phyloP scores from a whole-genome alignment of 2,797 vertebrate species.

The Echeneis naucrates region DNA sequence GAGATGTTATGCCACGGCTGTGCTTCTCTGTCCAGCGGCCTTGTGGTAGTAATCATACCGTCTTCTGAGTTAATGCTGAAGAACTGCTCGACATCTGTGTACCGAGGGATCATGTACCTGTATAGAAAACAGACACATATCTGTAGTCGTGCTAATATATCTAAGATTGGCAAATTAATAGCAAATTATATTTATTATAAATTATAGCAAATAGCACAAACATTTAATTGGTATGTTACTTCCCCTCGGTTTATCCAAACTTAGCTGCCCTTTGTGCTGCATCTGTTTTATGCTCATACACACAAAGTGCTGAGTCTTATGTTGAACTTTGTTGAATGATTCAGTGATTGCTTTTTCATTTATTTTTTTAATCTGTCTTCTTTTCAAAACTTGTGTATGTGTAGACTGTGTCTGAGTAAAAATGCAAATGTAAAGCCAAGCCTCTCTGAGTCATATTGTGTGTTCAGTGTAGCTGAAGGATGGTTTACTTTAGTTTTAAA shows the following conservation, averaged over 20 bases:
- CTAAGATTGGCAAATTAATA: too few species aligned
- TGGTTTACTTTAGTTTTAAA: constrained; percentile 2
- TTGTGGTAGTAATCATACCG: constrained; percentile 93
- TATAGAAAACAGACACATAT: constrained; percentile 58
- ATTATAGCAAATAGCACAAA: too few species aligned
- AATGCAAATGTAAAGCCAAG: background rate
- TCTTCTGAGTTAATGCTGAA: constrained; percentile 93
- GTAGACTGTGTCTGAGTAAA: constrained; percentile 21
- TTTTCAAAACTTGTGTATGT: background rate
- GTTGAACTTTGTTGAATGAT: background rate
- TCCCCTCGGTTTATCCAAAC: too few species aligned
- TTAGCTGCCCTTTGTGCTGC: too few species aligned
- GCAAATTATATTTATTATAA: too few species aligned
- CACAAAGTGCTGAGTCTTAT: background rate
- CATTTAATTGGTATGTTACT: too few species aligned
- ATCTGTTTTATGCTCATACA: too few species aligned
- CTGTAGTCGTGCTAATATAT: background rate
- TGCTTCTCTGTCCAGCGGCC: constrained; percentile 93
- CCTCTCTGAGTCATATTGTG: constrained; percentile 24
- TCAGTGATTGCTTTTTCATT: background rate
- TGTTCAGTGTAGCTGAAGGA: constrained; percentile 44
- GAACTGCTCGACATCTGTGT: constrained; percentile 96
- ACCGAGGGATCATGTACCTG: constrained; percentile 96
- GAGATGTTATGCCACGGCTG: constrained; percentile 97
- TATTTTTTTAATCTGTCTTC: background rate